Evolutionary conservation across 2,888 invertebrate genomes (phyloP), one percentile per base, ranked within the genome.

Genomic region (Pristionchus fissidentatus): DNA sequence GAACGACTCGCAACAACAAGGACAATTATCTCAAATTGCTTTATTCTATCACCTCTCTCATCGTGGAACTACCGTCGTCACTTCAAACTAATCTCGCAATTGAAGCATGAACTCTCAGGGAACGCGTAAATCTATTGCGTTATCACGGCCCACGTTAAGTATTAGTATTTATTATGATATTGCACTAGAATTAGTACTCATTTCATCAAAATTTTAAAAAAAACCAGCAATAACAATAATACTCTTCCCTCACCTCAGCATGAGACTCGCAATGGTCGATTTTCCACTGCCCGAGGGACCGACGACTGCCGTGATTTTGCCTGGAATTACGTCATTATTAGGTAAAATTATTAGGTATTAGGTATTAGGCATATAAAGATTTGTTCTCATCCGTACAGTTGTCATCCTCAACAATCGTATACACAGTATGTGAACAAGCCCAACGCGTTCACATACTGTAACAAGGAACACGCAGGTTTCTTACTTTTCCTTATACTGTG

Each of bases 281-380:
- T 98, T 98, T 0, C 98, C 98, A 41, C 96, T 96, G 0, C 98
- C 98, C 84, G 97, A 97, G 0, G 96, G 94, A 0, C 98, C 98
- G 0, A 98, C 95, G n/a, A 95, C 94, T 0, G 97, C 97, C 15
- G 96, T 95, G 0, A 96, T 95, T 86, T 95, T 94, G 15, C 95
- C 95, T 0, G 95, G 95, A 0, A 94, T 94, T 5, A 85, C 52
- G 15, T 66, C 29, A 66, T 43, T 15, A 41, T 46, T 22, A n/a
- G 15, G 22, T n/a, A 32, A 82, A 43, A 32, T 7, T 32, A 66
- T 5, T 29, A 22, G 32, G 13, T 32, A 73, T 19, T 32, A 32
- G 32, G n/a, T 7, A 73, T 7, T n/a, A 10, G n/a, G n/a, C 26
- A 60, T 60, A 15, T 26, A 60, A 8, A 15, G n/a, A 60, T 60